Base-by-base conservation (phyloP, 1,140 invertebrate species). In the Doryteuthis pealeii region DNA sequence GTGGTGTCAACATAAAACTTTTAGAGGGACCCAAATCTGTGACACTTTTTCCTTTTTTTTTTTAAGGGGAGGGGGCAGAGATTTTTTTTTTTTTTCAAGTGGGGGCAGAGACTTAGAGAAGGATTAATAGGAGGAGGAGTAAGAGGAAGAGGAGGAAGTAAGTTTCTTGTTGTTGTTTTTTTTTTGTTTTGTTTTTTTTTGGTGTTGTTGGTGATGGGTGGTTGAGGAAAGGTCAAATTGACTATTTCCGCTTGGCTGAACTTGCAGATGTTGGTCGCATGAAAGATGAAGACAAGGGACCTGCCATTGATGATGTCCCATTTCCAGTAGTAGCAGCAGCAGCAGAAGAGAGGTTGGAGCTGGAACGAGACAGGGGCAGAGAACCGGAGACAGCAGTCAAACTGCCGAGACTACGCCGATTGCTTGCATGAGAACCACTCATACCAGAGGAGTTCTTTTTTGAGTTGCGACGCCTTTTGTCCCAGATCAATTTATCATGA, bases 401-500 rank as follows among this genome's bases (percentile, higher is more conserved):
- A 35, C 8, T 70, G 2, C 74, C 35, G 28, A n/a, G 43, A 18
- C 76, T 70, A 18, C 76, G 58, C 14, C 65, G 71, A 1, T 74
- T 32, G 58, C 75, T 74, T 6, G 75, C 68, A 33, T 75, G 22
- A 1, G 75, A 77, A 1, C 70, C 69, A 2, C 74, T 62, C 18
- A 76, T 30, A 15, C 73, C 74, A 1, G 73, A 70, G 43, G 74
- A 33, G 58, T 71, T 77, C 74, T 82, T 83, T 12, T 78, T 74
- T 26, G 81, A 81, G 71, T 76, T 77, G 69, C 80, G 77, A 58
- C 86, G 78, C 79, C 83, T 85, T 71, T 86, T 87, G 76, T 87
- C 87, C 74, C 81, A 77, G 22, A 85, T 82, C 22, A 88, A 80
- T 78, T 88, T 88, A 76, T 88, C 86, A 58, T 86, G 84, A 26